phyloP scores from a whole-genome alignment of 1,140 invertebrate genomes.

The Caerostris extrusa region DNA sequence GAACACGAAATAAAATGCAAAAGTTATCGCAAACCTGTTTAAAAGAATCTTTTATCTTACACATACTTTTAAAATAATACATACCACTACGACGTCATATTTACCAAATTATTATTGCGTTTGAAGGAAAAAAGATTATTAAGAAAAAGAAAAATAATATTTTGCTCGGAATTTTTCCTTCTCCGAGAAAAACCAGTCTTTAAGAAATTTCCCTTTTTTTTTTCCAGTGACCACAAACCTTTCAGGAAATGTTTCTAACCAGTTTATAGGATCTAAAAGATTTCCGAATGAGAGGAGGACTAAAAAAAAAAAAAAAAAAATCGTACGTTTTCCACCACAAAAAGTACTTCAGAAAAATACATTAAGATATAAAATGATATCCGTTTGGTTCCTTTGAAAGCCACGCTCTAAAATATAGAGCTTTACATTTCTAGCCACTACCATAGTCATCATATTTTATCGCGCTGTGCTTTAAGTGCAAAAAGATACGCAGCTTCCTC shows the following conservation, averaged over 20 bases:
- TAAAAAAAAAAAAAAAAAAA: background rate
- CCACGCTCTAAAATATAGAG: slow-evolving; percentile 44
- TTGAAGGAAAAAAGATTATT: background rate
- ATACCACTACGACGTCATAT: background rate
- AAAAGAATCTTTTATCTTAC: background rate
- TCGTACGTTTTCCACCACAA: slow-evolving; percentile 28
- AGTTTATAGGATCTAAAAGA: slow-evolving; percentile 65
- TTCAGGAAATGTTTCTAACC: slow-evolving; percentile 65
- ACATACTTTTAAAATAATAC: too few species aligned
- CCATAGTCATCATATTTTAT: slow-evolving; percentile 66
- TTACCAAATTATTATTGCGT: slow-evolving; percentile 31
- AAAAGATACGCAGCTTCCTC: slow-evolving; percentile 32
- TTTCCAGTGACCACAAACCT: slow-evolving; percentile 19
- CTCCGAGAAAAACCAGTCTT: background rate
- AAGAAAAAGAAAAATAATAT: background rate
- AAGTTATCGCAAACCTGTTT: background rate
- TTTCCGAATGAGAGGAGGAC: slow-evolving; percentile 52
- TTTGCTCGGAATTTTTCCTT: background rate
- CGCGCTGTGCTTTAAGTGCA: slow-evolving; percentile 34
- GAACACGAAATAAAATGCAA: background rate
- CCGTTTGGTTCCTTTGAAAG: slow-evolving; percentile 1
- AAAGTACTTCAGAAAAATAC: slow-evolving; percentile 62
- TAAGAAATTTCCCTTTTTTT: background rate
- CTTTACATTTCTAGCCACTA: slow-evolving; percentile 63
- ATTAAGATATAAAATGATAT: slow-evolving; percentile 63